Conservation (phyloP, 2,888 invertebrate genomes). For the Ochlodes sylvanus region DNA sequence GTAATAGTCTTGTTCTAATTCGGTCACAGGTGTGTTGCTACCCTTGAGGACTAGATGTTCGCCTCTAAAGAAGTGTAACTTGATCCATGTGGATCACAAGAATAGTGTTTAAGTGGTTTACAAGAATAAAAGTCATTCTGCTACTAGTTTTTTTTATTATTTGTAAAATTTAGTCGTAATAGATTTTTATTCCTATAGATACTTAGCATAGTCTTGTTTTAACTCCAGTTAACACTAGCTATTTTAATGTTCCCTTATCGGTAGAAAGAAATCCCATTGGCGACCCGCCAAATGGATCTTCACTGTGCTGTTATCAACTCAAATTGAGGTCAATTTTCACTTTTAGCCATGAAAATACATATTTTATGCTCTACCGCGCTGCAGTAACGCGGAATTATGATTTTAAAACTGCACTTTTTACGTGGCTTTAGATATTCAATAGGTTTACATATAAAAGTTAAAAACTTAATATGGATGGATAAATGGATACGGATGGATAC, state of each 20-base stretch:
- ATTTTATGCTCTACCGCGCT: neutral
- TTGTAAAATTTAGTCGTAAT: no score
- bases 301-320: conserved; percentile 14
- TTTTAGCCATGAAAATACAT: conserved; percentile 16
- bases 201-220: neutral
- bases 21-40: no score
- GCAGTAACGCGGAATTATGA: neutral
- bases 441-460: no score
- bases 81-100: no score
- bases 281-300: conserved; percentile 67
- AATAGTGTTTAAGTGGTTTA: no score
- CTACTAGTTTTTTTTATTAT: no score
- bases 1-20: no score
- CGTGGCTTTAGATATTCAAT: neutral
- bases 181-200: neutral
- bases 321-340: conserved; percentile 35
- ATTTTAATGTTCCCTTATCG: conserved; percentile 76
- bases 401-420: conserved; percentile 1
- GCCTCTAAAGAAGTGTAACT: no score
- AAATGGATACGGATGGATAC: no score
- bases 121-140: no score
- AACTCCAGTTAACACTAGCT: conserved; percentile 58
- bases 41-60: no score
- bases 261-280: conserved; percentile 67
- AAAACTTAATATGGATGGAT: no score